Base-by-base conservation (phyloP, 2,113 vertebrate genomes). In the Macaca mulatta region DNA sequence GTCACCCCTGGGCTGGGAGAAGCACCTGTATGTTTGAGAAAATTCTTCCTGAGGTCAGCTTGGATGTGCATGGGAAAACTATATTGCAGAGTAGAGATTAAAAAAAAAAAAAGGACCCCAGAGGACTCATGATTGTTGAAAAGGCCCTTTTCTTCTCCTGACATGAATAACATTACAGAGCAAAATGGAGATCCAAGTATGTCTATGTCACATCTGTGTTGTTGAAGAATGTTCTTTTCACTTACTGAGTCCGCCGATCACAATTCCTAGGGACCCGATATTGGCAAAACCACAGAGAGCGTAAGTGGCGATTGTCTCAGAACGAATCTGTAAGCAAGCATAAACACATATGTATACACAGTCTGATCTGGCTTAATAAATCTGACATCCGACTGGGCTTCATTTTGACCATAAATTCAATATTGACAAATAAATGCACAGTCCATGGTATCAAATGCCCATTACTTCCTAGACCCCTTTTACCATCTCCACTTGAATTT, bases 271-370 rank as follows among this genome's bases (percentile, higher is more conserved):
- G 16, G 99, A 99, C 50, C 98, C 98, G 0, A 99, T 96, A 97
- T 99, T 99, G 98, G 99, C 99, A 98, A 99, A 99, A 59, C 99
- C 99, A 98, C 99, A 99, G 82, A 99, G 99, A 75, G 99, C 99
- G 0, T 99, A 99, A 2, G 99, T 99, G 83, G 99, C 99, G 50
- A 99, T 99, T 48, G 98, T 98, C 99, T 99, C 99, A 38, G 99
- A 99, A 81, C 99, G 99, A 90, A 99, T 97, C 99, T 99, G 97
- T 80, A 98, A 97, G 96, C 50, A 87, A 98, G 70, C 78, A 97
- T 52, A 97, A 80, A 97, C 81, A 98, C 11, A 18, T 35, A 79
- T 82, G 13, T 64, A 45, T 20, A 69, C 20, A 35, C 11, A 14
- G 16, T 38, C 59, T 82, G 77, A 74, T 25, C 22, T 59, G 13